Base-by-base conservation (phyloP, 2,113 vertebrate species). In the Zapornia atra region DNA sequence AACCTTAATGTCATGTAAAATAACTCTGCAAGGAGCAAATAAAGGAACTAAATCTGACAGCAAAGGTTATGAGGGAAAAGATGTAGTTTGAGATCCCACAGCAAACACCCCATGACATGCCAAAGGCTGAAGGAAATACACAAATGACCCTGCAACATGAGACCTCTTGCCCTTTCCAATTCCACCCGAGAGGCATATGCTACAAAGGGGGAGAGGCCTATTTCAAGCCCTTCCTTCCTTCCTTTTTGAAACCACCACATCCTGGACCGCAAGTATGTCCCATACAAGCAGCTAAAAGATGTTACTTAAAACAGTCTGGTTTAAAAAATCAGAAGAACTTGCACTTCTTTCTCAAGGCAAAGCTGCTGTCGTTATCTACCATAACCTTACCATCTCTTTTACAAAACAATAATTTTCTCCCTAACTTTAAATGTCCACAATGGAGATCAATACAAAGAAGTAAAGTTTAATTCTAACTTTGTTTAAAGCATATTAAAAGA, bases 91-190 rank as follows among this genome's bases (percentile, higher is more conserved):
- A 98, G 97, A 98, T 96, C 97, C 97, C 98, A 98, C 98, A 98
- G 93, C 95, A 96, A 97, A 97, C 48, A 75, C 94, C 93, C 89
- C 79, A 61, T 97, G 92, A 94, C 92, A 95, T 91, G 96, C 92
- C 96, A 88, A 94, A 90, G 97, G 96, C 97, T 93, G 95, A 94
- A 95, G 96, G 95, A 93, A 98, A 97, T 87, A 95, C 93, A 97
- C 91, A 96, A 96, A 88, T 98, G 98, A 99, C 98, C 98, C 97
- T 97, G 86, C 97, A 98, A 97, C 98, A 98, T 98, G 95, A 98
- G 90, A 98, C 98, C 98, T 98, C 98, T 98, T 98, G 98, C 98
- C 98, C 97, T 98, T 98, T 97, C 83, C 96, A 97, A 97, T 97
- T 98, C 96, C 87, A 97, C 98, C 98, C 96, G 70, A 97, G 97